Conservation (phyloP, 2,888 invertebrate genomes). For the Lycia hirtaria region DNA sequence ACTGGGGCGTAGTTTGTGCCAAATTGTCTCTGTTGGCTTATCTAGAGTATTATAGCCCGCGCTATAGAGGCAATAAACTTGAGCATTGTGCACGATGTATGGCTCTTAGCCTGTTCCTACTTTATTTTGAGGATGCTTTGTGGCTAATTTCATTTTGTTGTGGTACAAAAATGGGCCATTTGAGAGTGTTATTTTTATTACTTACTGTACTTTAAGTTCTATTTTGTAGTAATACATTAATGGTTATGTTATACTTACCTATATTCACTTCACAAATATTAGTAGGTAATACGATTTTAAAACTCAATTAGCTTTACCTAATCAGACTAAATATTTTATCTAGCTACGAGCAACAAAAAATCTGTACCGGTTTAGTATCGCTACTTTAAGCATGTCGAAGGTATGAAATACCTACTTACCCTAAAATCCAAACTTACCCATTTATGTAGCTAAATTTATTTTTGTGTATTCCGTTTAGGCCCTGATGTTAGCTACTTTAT, state of each 20-base stretch:
- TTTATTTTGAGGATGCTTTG: slow-evolving; percentile 61
- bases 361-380: no score
- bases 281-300: no score
- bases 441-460: no score
- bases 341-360: no score
- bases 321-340: no score
- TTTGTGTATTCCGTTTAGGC: no score
- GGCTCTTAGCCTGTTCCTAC: slow-evolving; percentile 61
- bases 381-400: no score
- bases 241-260: background rate
- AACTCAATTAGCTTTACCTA: no score
- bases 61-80: slow-evolving; percentile 75
- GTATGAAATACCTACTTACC: no score
- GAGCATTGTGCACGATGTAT: slow-evolving; percentile 71
- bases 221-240: background rate
- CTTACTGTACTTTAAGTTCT: slow-evolving; percentile 8
- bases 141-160: slow-evolving; percentile 56
- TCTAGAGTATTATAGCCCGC: slow-evolving; percentile 79
- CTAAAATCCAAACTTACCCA: no score
- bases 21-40: slow-evolving; percentile 84
- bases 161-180: slow-evolving; percentile 36
- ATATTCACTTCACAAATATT: no score
- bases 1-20: slow-evolving; percentile 80
- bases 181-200: slow-evolving; percentile 19
- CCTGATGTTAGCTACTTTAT: no score